Evolutionary conservation across 2,113 vertebrate species (phyloP), one percentile per base, ranked within the genome.

Genomic region (Nycticorax nycticorax): DNA sequence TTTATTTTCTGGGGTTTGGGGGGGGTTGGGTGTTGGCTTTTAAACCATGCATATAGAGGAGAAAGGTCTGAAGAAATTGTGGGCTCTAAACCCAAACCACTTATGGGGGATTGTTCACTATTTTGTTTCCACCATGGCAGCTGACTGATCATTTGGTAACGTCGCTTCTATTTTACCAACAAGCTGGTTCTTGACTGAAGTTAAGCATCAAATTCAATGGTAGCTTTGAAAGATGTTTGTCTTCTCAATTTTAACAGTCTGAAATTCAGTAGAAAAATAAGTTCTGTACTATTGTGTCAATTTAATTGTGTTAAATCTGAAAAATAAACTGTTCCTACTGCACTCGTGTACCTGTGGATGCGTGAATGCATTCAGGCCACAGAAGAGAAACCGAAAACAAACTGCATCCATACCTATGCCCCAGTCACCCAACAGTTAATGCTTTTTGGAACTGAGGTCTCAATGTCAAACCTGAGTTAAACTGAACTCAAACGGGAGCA

Each of bases 201-300:
- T 45, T 47, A 85, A 88, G 17, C 50, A 71, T 77, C 30, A 57
- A 33, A 71, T 77, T 23, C 48, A 67, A 37, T 15, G 27, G 39
- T 45, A 57, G 24, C 6, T 86, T 73, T 84, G 87, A 96, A 96
- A 96, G 69, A 55, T 56, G 9, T 39, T 82, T 72, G 43, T 37
- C 68, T 89, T 79, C 12, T 76, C 37, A 57, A 21, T 68, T 91
- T 92, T 80, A 96, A 81, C 13, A 78, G 93, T 55, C 82, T 85
- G 82, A 63, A 95, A 82, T 52, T 84, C 60, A 68, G 48, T 43
- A 91, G 17, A n/a, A 96, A 92, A 96, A 69, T 39, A 72, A 78
- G 57, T 18, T 14, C 33, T 85, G 77, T 59, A 67, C 23, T 63
- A 43, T 9, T 55, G 8, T 35, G 35, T 57, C 91, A 47, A 94